Evolutionary conservation across 2,113 vertebrate genomes (phyloP).

Genomic region (Phyllostomus hastatus): DNA sequence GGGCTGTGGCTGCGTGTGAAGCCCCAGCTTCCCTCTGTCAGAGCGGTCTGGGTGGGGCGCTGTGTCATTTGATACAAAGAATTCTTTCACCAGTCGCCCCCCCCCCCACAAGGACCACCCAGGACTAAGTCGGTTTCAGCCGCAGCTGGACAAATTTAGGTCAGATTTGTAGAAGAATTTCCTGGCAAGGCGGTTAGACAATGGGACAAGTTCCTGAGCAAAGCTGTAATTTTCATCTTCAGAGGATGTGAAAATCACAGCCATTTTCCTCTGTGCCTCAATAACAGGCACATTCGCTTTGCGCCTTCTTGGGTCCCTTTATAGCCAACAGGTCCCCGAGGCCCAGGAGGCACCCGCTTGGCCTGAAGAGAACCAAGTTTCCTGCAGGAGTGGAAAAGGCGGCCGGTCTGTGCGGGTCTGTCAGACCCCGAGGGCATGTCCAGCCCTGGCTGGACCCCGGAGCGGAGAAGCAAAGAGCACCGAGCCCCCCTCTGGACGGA

Average conservation of each 20-base stretch:
- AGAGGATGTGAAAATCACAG: background rate
- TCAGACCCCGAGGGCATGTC: rapidly evolving
- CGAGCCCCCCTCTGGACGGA: background rate
- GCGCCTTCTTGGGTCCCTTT: no score
- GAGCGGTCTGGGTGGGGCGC: background rate
- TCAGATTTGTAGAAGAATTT: slow-evolving; percentile 45
- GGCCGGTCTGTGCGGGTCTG: background rate
- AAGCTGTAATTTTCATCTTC: background rate
- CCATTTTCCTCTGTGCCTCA: background rate
- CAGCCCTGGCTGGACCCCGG: rapidly evolving
- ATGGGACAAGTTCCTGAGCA: background rate
- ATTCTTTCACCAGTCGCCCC: background rate
- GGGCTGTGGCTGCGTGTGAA: background rate
- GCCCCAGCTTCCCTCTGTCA: background rate
- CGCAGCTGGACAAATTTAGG: slow-evolving; percentile 53
- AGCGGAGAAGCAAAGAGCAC: rapidly evolving
- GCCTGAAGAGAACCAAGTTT: background rate
- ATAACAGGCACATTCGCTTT: background rate
- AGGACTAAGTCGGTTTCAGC: background rate
- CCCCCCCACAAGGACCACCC: slow-evolving; percentile 2
- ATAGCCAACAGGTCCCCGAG: background rate
- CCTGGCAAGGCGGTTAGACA: slow-evolving; percentile 25
- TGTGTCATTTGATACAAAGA: slow-evolving; percentile 27
- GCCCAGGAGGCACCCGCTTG: background rate
- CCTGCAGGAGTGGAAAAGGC: background rate